Conservation (phyloP, 2,113 vertebrate genomes). For the Amia ocellicauda region DNA sequence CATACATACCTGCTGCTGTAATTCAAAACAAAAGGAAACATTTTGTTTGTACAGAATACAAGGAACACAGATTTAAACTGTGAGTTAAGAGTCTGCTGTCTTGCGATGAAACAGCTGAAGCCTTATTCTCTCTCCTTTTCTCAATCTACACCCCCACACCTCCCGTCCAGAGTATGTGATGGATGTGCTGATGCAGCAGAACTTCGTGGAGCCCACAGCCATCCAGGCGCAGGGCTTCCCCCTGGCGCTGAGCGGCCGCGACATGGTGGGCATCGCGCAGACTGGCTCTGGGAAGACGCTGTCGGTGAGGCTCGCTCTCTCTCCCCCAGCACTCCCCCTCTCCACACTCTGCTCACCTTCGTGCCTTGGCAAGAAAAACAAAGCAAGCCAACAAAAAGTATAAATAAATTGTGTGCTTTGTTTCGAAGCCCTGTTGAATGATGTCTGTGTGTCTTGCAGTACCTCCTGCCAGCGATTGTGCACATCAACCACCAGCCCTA, state of each 20-base stretch:
- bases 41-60: too few species aligned
- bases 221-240: conserved; percentile 97
- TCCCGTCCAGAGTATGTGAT: conserved; percentile 83
- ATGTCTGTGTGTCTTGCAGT: conserved; percentile 61
- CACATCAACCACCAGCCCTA: conserved; percentile 98
- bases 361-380: neutral
- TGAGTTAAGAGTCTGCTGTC: too few species aligned
- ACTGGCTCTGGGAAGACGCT: conserved; percentile 96
- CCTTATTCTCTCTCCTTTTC: neutral
- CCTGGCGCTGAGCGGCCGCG: conserved; percentile 86
- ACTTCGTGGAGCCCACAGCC: conserved; percentile 94
- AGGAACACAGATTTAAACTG: too few species aligned
- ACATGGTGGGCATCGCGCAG: conserved; percentile 98
- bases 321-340: neutral
- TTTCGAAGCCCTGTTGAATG: neutral
- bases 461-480: conserved; percentile 93
- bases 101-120: too few species aligned
- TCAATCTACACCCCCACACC: neutral
- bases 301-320: conserved; percentile 65
- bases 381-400: too few species aligned
- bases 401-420: neutral
- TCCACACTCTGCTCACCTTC: neutral
- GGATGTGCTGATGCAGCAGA: conserved; percentile 87
- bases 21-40: too few species aligned
- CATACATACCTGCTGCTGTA: too few species aligned